Evolutionary conservation across 1,140 invertebrate species (phyloP), one percentile per base, ranked within the genome.

Genomic region (Chionoecetes opilio): DNA sequence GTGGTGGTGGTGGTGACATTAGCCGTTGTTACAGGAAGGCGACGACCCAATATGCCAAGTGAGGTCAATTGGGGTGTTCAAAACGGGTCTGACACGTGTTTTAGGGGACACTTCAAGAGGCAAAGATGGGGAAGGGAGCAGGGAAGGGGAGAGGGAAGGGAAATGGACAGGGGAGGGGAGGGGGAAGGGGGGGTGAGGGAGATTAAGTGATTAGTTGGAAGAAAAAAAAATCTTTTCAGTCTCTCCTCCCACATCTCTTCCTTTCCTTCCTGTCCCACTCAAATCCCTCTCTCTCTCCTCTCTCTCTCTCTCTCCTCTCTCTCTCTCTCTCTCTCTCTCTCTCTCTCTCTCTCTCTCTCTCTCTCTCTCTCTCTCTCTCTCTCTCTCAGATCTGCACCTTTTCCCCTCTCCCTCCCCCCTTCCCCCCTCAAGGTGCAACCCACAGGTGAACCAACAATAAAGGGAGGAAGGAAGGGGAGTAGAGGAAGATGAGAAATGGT

Each of bases 401-500:
- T 21, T 46, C 86, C 84, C 41, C 41, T 46, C 41, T 14, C 34
- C 41, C 34, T 21, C 63, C n/a, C n/a, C 63, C 63, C 63, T 75
- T n/a, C 63, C 86, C 34, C 86, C 86, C 32, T 17, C 11, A 53
- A 53, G 46, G 46, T 53, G 46, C 46, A 53, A 17, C 46, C 11
- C 63, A 75, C 63, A 75, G 63, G 63, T 75, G 63, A 75, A 75
- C 63, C 21, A 75, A 75, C 63, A 75, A 75, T n/a, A 26, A n/a
- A n/a, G 63, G 26, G 63, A 75, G n/a, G 63, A 75, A 75, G 63
- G 21, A 75, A n/a, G 63, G n/a, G 63, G 63, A 75, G 21, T 17
- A 75, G 63, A 75, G 63, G 21, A 75, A 75, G 63, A 75, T n/a
- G 63, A 21, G 63, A 75, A n/a, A 26, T 2, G n/a, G 63, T 75